A percentile compares a stretch with the other conserved stretches of the same genome.
These are phyloP conservation scores for Corythornis vintsioides DNA, from an alignment of 2,113 vertebrate species.

Conservation along the genomic window DNA sequence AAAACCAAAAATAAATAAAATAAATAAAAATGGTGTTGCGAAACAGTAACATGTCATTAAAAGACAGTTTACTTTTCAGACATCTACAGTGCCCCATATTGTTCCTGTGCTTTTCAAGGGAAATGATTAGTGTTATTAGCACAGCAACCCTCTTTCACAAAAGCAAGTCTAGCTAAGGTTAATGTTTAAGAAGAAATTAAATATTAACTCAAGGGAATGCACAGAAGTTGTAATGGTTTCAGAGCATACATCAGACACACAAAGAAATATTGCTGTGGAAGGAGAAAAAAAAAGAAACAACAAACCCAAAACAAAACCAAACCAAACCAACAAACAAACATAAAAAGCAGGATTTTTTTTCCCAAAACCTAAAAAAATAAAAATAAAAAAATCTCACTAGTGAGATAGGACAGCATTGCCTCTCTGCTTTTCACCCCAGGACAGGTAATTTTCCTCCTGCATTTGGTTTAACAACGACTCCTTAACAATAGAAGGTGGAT, in stretches of 20 bases:
- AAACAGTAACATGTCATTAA: conserved; percentile 4
- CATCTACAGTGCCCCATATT: background rate
- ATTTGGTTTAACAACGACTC: conserved; percentile 50
- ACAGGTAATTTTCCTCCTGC: conserved; percentile 52
- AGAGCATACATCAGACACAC: background rate
- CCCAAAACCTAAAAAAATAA: background rate
- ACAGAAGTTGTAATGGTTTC: conserved; percentile 22
- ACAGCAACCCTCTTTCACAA: conserved; percentile 42
- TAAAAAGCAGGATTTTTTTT: background rate
- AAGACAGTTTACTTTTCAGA: conserved; percentile 29
- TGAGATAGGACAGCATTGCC: background rate
- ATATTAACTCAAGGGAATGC: conserved; percentile 63
- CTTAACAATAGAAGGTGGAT: conserved; percentile 64
- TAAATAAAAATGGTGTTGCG: background rate
- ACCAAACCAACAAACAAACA: background rate
- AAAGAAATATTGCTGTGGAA: conserved; percentile 1
- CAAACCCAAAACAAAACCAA: no score
- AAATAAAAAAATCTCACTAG: background rate
- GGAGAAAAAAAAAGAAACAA: background rate
- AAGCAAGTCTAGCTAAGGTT: conserved; percentile 42
- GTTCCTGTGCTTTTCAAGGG: conserved; percentile 39
- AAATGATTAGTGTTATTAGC: conserved; percentile 41
- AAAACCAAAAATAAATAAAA: background rate
- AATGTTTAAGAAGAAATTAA: conserved; percentile 68
- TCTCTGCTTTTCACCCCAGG: conserved; percentile 48